Conservation (phyloP, 2,888 invertebrate species). For the Rhopalosiphum nymphaeae region DNA sequence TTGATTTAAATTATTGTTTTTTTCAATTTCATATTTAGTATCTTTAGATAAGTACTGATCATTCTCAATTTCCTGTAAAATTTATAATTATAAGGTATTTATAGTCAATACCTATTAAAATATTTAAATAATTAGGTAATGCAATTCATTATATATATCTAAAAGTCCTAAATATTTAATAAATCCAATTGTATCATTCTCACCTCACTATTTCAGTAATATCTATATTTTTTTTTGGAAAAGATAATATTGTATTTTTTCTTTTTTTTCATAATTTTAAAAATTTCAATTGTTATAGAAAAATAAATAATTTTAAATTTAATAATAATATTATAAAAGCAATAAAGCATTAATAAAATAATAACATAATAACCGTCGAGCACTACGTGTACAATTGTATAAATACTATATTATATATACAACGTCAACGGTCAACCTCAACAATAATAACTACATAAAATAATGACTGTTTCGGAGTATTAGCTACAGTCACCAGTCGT, state of each 20-base stretch:
- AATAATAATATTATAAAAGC: neutral
- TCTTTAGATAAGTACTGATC: neutral
- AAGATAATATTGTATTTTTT: neutral
- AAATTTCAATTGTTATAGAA: too few species aligned
- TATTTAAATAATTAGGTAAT: conserved; percentile 10
- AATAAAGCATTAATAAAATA: neutral
- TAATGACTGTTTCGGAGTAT: neutral
- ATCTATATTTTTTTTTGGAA: conserved; percentile 31
- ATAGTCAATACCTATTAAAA: neutral
- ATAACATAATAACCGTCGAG: neutral
- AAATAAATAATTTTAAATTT: too few species aligned
- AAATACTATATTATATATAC: neutral
- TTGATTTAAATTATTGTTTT: neutral
- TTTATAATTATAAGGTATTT: neutral
- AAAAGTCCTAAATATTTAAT: neutral
- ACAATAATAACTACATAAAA: neutral
- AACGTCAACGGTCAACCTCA: neutral
- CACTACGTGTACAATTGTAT: neutral
- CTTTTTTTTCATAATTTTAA: neutral
- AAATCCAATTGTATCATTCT: conserved; percentile 17
- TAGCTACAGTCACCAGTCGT: neutral
- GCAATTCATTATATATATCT: neutral
- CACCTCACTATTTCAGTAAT: too few species aligned
- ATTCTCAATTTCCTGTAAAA: conserved; percentile 1
- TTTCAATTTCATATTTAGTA: neutral